A percentile compares a stretch with the other conserved stretches of the same genome.
These are phyloP conservation scores for Phylloscopus trochilus DNA, from an alignment of 2,113 vertebrate genomes.

Conservation along the genomic window DNA sequence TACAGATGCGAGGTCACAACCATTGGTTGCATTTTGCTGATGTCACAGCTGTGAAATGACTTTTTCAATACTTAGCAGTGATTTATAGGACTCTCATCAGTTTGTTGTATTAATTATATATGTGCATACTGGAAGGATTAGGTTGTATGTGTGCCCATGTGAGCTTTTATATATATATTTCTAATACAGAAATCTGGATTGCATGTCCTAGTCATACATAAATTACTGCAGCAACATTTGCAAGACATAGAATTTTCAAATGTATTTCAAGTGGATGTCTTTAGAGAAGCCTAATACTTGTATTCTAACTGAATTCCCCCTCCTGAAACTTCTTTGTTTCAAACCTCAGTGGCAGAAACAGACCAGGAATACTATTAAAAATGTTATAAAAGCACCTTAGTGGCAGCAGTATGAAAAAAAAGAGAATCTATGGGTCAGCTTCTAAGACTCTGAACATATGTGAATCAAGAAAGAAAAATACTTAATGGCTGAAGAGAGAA, in stretches of 20 bases:
- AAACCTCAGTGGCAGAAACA: slow-evolving; percentile 42
- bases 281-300: slow-evolving; percentile 15
- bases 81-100: slow-evolving; percentile 6
- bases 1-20: slow-evolving; percentile 6
- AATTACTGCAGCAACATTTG: not conserved
- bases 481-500: slow-evolving; percentile 51
- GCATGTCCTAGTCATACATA: not conserved
- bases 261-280: not conserved
- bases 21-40: slow-evolving; percentile 30
- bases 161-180: not conserved
- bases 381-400: slow-evolving; percentile 22
- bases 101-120: slow-evolving; percentile 11
- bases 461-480: slow-evolving; percentile 54
- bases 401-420: slow-evolving; percentile 13
- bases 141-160: not conserved
- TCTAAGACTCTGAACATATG: slow-evolving; percentile 43
- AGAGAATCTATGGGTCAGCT: slow-evolving; percentile 27
- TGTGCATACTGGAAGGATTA: not conserved
- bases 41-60: slow-evolving; percentile 29
- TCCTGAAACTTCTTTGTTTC: slow-evolving; percentile 34
- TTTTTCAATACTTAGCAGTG: slow-evolving; percentile 31
- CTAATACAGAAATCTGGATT: not conserved
- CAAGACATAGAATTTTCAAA: not conserved
- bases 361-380: slow-evolving; percentile 30
- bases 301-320: slow-evolving; percentile 8